Evolutionary conservation across 2,797 vertebrate species (phyloP).

Genomic region (Fundulus diaphanus): DNA sequence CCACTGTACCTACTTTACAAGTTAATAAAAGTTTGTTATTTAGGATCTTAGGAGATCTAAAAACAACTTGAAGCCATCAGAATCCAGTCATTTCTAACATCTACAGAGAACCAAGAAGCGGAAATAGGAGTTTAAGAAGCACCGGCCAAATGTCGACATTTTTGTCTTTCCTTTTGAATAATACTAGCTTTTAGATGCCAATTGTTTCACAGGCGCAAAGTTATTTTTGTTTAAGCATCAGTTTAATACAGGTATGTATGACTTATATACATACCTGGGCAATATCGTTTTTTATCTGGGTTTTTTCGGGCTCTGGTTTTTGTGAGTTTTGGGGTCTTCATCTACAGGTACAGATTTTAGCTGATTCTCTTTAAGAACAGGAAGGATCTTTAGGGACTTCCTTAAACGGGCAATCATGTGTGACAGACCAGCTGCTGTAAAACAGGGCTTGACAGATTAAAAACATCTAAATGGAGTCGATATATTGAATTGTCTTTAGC

Average conservation of each 20-base stretch:
- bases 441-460: neutral
- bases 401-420: neutral
- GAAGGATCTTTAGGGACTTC: too few species aligned
- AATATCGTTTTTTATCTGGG: neutral
- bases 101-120: neutral
- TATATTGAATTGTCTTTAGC: neutral
- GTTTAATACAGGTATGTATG: neutral
- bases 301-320: neutral
- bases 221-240: neutral
- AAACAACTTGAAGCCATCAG: neutral
- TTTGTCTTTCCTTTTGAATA: neutral
- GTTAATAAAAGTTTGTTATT: neutral
- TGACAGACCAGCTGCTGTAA: too few species aligned
- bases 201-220: neutral
- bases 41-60: neutral
- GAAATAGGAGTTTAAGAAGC: neutral
- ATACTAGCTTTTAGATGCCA: neutral
- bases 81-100: neutral
- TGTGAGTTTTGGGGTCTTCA: neutral
- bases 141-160: neutral
- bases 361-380: neutral
- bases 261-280: too few species aligned
- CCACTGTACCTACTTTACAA: conserved; percentile 7
- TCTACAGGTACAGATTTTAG: neutral
- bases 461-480: neutral